These are phyloP conservation scores for Pterobdella sp. DNA, from an alignment of 2,888 invertebrate genomes.

Conservation along the genomic window DNA sequence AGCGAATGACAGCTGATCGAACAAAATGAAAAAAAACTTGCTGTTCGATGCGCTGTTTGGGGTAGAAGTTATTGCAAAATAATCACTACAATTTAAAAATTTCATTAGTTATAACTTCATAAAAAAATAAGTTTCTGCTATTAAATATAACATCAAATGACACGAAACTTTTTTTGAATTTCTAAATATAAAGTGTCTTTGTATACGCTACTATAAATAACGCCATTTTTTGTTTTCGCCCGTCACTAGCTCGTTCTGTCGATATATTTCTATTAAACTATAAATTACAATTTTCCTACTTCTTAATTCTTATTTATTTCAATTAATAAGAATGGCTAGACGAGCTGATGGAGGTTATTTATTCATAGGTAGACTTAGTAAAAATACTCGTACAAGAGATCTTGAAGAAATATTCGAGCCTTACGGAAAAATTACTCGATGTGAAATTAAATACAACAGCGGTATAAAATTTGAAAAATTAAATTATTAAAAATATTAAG, in stretches of 20 bases:
- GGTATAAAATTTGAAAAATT: not conserved
- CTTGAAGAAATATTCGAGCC: conserved; percentile 51
- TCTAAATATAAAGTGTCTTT: not conserved
- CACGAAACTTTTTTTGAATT: too few relatives aligned
- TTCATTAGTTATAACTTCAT: too few relatives aligned
- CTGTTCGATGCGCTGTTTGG: too few relatives aligned
- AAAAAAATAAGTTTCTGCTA: too few relatives aligned
- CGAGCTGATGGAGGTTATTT: conserved; percentile 42
- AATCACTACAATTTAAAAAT: too few relatives aligned
- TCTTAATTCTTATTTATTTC: not conserved
- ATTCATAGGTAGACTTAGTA: conserved; percentile 50
- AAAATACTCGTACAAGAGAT: conserved; percentile 47
- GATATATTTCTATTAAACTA: not conserved
- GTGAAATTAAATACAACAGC: conserved; percentile 52
- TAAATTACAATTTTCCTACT: not conserved
- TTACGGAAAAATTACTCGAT: conserved; percentile 49
- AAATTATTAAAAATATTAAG: not conserved
- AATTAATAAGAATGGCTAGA: conserved; percentile 32
- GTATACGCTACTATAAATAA: not conserved
- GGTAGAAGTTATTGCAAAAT: too few relatives aligned
- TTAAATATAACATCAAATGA: too few relatives aligned
- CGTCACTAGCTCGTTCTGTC: not conserved
- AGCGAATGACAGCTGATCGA: too few relatives aligned
- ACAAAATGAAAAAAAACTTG: too few relatives aligned
- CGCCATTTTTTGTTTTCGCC: not conserved